Conservation (phyloP, 1,140 invertebrate species). For the Phthorimaea operculella region DNA sequence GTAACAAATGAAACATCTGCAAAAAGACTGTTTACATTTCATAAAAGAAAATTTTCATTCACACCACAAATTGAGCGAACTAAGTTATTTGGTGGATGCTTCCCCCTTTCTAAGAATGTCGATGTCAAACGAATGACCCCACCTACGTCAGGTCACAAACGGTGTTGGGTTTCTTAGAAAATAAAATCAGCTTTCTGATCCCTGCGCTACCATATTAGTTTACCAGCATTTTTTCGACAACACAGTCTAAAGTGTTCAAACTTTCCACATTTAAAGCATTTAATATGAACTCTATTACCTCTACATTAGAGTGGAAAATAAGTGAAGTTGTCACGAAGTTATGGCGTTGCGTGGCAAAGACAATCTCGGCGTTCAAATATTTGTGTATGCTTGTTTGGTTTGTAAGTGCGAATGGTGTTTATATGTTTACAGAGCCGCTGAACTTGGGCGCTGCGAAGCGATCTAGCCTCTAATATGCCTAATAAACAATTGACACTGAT, state of each 20-base stretch:
- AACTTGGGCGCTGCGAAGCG: slow-evolving; percentile 48
- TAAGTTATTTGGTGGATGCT: background rate
- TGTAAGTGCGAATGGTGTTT: slow-evolving; percentile 66
- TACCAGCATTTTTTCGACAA: slow-evolving; percentile 40
- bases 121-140: slow-evolving; percentile 19
- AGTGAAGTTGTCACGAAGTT: slow-evolving; percentile 20
- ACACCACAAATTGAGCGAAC: background rate
- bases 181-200: slow-evolving; percentile 48
- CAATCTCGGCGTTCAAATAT: slow-evolving; percentile 61
- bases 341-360: slow-evolving; percentile 36
- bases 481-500: slow-evolving; percentile 54
- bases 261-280: background rate
- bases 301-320: slow-evolving; percentile 34
- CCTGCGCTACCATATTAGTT: slow-evolving; percentile 53
- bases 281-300: background rate
- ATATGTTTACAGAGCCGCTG: slow-evolving; percentile 58
- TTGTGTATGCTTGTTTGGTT: slow-evolving; percentile 60
- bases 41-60: too few relatives aligned
- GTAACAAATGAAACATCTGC: too few relatives aligned
- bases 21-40: too few relatives aligned
- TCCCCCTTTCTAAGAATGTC: slow-evolving; percentile 9
- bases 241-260: slow-evolving; percentile 18
- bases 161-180: slow-evolving; percentile 47
- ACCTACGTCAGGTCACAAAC: slow-evolving; percentile 18
- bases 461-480: slow-evolving; percentile 47